A percentile compares a stretch with the other conserved stretches of the same genome.
Evolutionary conservation across 1,140 invertebrate species (phyloP).

Genomic region (Cheumatopsyche charites): DNA sequence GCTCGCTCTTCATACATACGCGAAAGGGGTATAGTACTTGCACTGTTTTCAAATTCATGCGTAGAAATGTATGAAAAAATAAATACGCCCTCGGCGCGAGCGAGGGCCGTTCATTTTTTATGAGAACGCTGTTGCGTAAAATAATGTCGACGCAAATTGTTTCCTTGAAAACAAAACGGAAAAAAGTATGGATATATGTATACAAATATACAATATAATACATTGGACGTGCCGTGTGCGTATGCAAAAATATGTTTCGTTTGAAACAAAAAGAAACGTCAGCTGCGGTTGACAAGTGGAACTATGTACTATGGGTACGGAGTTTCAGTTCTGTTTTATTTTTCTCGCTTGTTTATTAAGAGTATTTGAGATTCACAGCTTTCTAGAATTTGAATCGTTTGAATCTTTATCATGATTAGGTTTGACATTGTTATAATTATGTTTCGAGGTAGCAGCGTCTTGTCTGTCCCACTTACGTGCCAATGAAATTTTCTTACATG

Average conservation of each 20-base stretch:
- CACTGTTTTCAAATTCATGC: background rate
- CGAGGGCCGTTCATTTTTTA: conserved; percentile 23
- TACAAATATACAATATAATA: background rate
- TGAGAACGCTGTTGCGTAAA: conserved; percentile 27
- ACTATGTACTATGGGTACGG: background rate
- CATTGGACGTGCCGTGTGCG: background rate
- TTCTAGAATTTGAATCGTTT: no score
- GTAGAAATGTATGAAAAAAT: conserved; percentile 21
- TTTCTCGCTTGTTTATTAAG: no score
- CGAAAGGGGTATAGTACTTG: no score
- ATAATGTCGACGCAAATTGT: conserved; percentile 25
- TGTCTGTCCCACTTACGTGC: no score
- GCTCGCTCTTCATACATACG: no score
- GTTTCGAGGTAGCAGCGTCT: no score
- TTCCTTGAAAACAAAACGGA: background rate
- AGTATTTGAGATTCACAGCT: no score
- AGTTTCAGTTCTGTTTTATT: no score
- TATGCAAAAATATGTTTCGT: conserved; percentile 24
- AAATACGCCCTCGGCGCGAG: conserved; percentile 4
- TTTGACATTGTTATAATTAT: no score
- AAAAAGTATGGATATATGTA: background rate
- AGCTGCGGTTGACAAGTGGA: conserved; percentile 24
- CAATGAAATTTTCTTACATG: no score
- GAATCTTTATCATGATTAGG: no score
- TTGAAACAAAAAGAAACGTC: conserved; percentile 13